Evolutionary conservation across 2,113 vertebrate species (phyloP), one percentile per base, ranked within the genome.

Genomic region (Hepsetus odoe): DNA sequence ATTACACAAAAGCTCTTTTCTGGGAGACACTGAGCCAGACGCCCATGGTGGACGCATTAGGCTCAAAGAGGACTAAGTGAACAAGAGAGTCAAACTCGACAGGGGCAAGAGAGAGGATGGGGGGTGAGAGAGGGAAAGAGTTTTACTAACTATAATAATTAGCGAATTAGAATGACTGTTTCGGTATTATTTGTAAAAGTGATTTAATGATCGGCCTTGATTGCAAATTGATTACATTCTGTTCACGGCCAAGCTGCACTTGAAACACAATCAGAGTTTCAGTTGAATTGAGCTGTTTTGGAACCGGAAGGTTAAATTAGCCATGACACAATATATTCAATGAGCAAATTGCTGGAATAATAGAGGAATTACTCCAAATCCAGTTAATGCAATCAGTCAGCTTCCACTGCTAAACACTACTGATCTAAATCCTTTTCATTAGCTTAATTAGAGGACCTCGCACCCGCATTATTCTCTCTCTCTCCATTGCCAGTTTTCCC

Each of bases 311-410:
- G 66, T 61, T 68, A 42, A 83, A 83, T 80, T 76, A 79, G 58
- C 35, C 64, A 61, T 26, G 51, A 16, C 53, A 56, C 46, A 72
- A 80, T 83, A 13, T 32, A 80, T 76, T 76, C 73, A 76, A 68
- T 68, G 56, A 76, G 51, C 61, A 76, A 83, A 83, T 44, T 61
- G 59, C 59, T 80, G 64, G 40, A 76, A 72, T 80, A 71, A 80
- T 67, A 76, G 66, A 64, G 51, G 26, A 83, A 83, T 83, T 80
- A 76, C 76, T 67, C 46, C 62, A 67, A 80, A 76, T 66, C 72
- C 26, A n/a, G 24, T 80, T 76, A 72, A 59, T 55, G 70, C 33
- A 83, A 76, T 80, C 58, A 76, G 62, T 80, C 53, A 66, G 68
- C 49, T 76, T 75, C 51, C 53, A 42, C 68, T 58, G 53, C 51